Evolutionary conservation across 2,113 vertebrate genomes (phyloP), one percentile per base, ranked within the genome.

Genomic region (Protobothrops mucrosquamatus): DNA sequence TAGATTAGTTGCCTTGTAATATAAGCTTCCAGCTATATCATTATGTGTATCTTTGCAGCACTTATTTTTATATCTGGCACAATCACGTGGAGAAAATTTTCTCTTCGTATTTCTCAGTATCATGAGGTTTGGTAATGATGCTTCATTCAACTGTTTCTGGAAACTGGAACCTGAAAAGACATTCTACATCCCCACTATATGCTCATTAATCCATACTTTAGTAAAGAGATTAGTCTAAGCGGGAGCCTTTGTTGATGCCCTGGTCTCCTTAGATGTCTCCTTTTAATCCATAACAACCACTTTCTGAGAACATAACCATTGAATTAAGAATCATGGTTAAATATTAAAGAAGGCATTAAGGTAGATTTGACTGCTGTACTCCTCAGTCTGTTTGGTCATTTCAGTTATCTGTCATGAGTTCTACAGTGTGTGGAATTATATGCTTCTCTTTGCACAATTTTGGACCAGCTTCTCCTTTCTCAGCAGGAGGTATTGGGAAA

Each of bases 291-390:
- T 14, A 34, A 59, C 96, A 0, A 0, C 88, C 24, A 85, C 89
- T 92, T 92, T 56, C 93, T 93, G 57, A 69, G 57, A 92, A 81
- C 52, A 48, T 92, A 59, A 85, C 29, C 11, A 85, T 24, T 59
- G 23, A 91, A 48, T 85, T 11, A 46, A 39, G 89, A 56, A 56
- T 55, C 43, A 23, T 90, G 55, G 6, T 59, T 86, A 81, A 91
- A 87, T 26, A 57, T 81, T 88, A 56, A 69, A 52, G n/a, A 61
- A 14, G 23, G 51, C 14, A 55, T 26, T 88, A 64, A 52, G 15
- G 4, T 56, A 15, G 24, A 56, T 91, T 87, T 69, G 59, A 91
- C 46, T 87, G 48, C 51, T 57, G 22, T 3, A 51, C 20, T 74
- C 34, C 48, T n/a, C 85, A 48, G 18, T 69, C 51, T 88, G 59